Evolutionary conservation across 1,140 invertebrate species (phyloP), one percentile per base, ranked within the genome.

Genomic region (Apis dorsata): DNA sequence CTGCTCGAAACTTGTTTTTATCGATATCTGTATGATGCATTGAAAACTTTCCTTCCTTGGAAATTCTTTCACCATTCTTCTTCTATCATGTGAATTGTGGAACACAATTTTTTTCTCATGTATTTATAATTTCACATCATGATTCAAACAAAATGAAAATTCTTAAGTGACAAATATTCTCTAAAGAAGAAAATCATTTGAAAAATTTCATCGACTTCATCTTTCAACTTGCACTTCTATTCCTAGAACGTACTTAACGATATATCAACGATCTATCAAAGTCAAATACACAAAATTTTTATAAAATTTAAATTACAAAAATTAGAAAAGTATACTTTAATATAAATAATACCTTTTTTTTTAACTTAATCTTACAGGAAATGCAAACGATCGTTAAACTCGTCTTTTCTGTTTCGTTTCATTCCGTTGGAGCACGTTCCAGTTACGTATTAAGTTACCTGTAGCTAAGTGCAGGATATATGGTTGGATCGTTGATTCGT

Each of bases 401-500:
- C 71, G 65, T 80, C 65, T 57, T 85, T 85, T 74, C 60, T 65
- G 24, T 82, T 85, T 62, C 62, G 28, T 76, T 84, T 28, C 19
- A 44, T 81, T 81, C 49, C 19, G 44, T 77, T 78, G 19, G 49
- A 70, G 17, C 71, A 44, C 70, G 44, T 86, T 73, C 75, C 59
- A 53, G 21, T 65, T 86, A 88, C 81, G 72, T 88, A 89, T 88
- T 89, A 84, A 84, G 72, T 86, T 86, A 86, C 81, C 83, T 79
- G 53, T 15, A 79, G 57, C 62, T 77, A 85, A 85, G 77, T 82
- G 74, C 75, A 59, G 24, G 57, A 68, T 72, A 83, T 72, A 71
- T 70, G 2, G 34, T 28, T 28, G 28, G 83, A 78, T 53, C 68
- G 68, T 34, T 68, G 81, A 86, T 78, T 84, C 53, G 53, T 78